Evolutionary conservation across 2,888 invertebrate genomes (phyloP), one percentile per base, ranked within the genome.

Genomic region (Melipona bicolor): DNA sequence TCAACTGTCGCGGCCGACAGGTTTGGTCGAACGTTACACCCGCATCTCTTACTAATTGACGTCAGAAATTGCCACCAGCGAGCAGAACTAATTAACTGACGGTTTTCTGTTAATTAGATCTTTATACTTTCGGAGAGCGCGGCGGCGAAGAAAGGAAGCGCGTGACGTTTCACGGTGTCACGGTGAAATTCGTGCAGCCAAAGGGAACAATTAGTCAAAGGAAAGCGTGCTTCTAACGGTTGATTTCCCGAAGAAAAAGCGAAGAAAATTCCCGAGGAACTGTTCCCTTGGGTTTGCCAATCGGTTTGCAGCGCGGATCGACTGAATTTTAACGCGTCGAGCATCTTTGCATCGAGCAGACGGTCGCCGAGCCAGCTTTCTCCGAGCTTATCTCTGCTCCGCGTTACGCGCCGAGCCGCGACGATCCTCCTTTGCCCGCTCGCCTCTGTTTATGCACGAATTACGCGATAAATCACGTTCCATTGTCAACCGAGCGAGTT

Each of bases 401-500:
- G 4, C 17, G 43, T 43, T 43, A 43, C 17, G 24, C 17, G 24
- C 17, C 17, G 17, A 19, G 15, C n/a, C 3, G 17, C 65, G 13
- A 6, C 13, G 43, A 65, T 43, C 43, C 36, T 43, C 15, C n/a
- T n/a, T 1, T 43, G 50, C 19, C 11, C 19, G 24, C 17, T 50
- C 2, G 11, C 21, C 5, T 32, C 15, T 4, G 17, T 17, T 61
- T 15, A 49, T 27, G 72, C 17, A 50, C 49, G 2, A 62, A 73
- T 50, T 61, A 50, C 50, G 11, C 21, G 72, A 32, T 43, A 73
- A 19, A 73, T 50, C 49, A 27, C 49, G 49, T 65, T 67, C 52
- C 73, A 87, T 90, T 88, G 89, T 88, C 86, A 84, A 85, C 79
- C 65, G 81, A 89, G 87, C 82, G 77, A 84, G 85, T 86, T 90